Evolutionary conservation across 2,888 invertebrate genomes (phyloP), one percentile per base, ranked within the genome.

Genomic region (Machimus atricapillus): DNA sequence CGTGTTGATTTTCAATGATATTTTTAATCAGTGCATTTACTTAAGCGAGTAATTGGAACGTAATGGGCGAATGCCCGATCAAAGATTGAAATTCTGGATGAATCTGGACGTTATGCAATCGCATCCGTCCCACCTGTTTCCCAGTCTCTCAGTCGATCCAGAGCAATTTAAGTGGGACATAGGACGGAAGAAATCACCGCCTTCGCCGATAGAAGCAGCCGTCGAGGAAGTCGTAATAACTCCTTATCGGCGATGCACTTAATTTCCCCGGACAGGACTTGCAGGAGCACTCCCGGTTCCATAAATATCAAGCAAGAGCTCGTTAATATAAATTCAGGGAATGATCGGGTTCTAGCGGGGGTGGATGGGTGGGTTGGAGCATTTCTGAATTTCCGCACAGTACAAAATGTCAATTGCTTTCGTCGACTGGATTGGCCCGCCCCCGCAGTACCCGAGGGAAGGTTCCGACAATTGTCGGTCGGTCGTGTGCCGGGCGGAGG

Each of bases 171-270:
- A 12, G 1, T 66, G n/a, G 52, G 23, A 27, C 66, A 19, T 23
- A 52, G 52, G 23, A 66, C 23, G 66, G 27, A 66, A 23, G 66
- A 66, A 66, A 66, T 66, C 66, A 66, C 52, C 52, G 52, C 52
- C 52, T 52, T 19, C 66, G 23, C 1, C 40, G 78, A 40, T 40
- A 19, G 19, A 58, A 56, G 56, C 58, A 40, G 23, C 23, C 19
- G 14, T 78, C n/a, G 23, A 43, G 78, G 78, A 78, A 78, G n/a
- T 78, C 19, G 43, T 78, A 78, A 78, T 78, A 78, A 78, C 43
- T 40, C 40, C 43, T 40, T 78, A 78, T 40, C 43, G 78, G 0
- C 4, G 43, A 66, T 66, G 76, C 40, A 40, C 78, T 40, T 78
- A 78, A 78, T 78, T 78, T 78, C 14, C 23, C 19, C 78, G 23